Conservation (phyloP, 2,797 vertebrate species). For the Halcyon smyrnensis region DNA sequence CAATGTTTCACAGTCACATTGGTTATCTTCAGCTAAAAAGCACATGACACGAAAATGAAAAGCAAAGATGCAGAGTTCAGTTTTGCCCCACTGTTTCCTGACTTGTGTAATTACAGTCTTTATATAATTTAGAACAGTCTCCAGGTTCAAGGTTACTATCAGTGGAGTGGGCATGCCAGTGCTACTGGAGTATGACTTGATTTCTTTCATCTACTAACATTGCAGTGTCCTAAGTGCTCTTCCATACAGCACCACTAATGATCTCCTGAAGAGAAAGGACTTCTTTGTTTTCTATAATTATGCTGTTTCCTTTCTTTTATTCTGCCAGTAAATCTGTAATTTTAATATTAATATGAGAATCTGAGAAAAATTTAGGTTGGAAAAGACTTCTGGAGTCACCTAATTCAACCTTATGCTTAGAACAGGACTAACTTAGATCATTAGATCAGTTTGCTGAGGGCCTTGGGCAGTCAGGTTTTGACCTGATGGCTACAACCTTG, state of each 20-base stretch:
- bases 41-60: accelerated
- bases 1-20: not conserved
- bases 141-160: not conserved
- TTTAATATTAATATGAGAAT: not conserved
- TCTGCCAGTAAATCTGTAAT: not conserved
- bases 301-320: not conserved
- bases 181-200: not conserved
- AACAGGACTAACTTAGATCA: not conserved
- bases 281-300: not conserved
- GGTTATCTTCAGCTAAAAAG: not conserved
- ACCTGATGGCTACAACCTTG: not conserved
- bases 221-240: not conserved
- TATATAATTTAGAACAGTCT: not conserved
- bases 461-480: not conserved
- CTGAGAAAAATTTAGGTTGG: not conserved
- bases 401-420: not conserved
- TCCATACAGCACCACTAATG: not conserved
- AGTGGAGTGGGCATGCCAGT: not conserved
- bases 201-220: not conserved
- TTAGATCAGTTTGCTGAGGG: not conserved
- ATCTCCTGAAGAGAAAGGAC: not conserved
- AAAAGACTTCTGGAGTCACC: not conserved
- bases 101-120: not conserved
- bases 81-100: not conserved
- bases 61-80: not conserved